Evolutionary conservation across 2,888 invertebrate genomes (phyloP), one percentile per base, ranked within the genome.

Genomic region (Agriopis leucophaearia): DNA sequence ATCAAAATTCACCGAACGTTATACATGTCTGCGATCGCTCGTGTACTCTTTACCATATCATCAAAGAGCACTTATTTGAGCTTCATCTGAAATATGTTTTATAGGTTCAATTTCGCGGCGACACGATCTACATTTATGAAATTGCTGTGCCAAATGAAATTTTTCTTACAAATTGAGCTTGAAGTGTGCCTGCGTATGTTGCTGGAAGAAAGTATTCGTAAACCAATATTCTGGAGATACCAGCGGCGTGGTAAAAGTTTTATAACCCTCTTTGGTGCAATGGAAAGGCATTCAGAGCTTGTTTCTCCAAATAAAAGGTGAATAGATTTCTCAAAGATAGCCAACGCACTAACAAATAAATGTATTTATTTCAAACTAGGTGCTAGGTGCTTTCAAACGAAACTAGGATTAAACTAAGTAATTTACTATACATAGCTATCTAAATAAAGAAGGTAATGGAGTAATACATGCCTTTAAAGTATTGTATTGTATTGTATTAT

Each of bases 101-200:
- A 69, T 56, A 64, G 55, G 68, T 69, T 69, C 64, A 64, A 72
- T 70, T 70, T 71, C 35, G 42, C 36, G 50, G 52, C 61, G 60
- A 67, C 67, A 67, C 67, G 63, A 63, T 66, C 42, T 65, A 56
- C 70, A 64, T 71, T 68, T 74, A 69, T 61, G 69, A 67, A 66
- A 74, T 74, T 68, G 71, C 67, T 64, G 64, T 68, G 71, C 61
- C 70, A 74, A 72, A 72, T 72, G 69, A 74, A 71, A 72, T 74
- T 74, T 72, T 68, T 67, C 44, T 65, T 64, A 51, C 57, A 66
- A 74, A 74, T 72, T 74, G 74, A 70, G 71, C 71, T 74, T 60
- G 60, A 66, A 65, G 69, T 66, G 69, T 66, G 65, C 58, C 47
- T 64, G 50, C 62, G 66, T 66, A 71, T 59, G 64, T 70, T 44